A percentile compares a stretch with the other conserved stretches of the same genome.
phyloP scores from a whole-genome alignment of 2,888 invertebrate genomes.

The Caenorhabditis auriculariae region DNA sequence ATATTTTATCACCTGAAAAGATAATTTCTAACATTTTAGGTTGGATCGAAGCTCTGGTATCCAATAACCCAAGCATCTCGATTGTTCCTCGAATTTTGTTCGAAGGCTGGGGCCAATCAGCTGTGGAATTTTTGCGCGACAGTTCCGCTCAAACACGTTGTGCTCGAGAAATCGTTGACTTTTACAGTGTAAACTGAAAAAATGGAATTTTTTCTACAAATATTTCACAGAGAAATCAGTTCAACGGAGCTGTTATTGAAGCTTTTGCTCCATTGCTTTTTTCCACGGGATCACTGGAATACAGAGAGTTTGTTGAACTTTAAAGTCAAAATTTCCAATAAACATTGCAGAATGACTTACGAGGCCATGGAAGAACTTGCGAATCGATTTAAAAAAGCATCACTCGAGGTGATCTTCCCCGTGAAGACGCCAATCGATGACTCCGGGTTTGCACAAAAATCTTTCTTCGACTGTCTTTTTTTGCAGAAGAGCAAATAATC shows the following conservation, averaged over 20 bases:
- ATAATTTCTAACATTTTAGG: conserved; percentile 21
- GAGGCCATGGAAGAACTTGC: conserved; percentile 13
- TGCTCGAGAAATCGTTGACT: conserved; percentile 73
- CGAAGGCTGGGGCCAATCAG: conserved; percentile 80
- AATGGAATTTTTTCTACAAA: conserved; percentile 4
- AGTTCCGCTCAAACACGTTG: conserved; percentile 74
- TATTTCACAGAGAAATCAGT: conserved; percentile 75
- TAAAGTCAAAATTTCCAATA: too few relatives aligned
- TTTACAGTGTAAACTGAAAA: conserved; percentile 50
- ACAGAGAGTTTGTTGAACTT: too few relatives aligned
- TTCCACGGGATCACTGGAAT: conserved; percentile 30
- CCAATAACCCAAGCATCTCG: conserved; percentile 50
- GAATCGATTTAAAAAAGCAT: conserved; percentile 6
- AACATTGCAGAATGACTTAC: too few relatives aligned
- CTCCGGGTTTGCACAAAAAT: too few relatives aligned
- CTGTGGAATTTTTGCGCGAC: conserved; percentile 76
- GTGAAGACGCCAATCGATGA: conserved; percentile 1
- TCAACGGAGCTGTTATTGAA: conserved; percentile 88
- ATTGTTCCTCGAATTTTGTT: conserved; percentile 84
- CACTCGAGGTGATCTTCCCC: conserved; percentile 7
- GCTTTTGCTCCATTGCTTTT: conserved; percentile 76
- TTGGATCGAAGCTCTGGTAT: conserved; percentile 51
- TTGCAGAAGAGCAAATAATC: too few relatives aligned
- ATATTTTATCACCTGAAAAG: not conserved
- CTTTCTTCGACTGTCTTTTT: too few relatives aligned